Percentiles rank a stretch among this genome's conserved stretches.
phyloP scores from a whole-genome alignment of 1,140 invertebrate species.

The Trichogramma pretiosum region DNA sequence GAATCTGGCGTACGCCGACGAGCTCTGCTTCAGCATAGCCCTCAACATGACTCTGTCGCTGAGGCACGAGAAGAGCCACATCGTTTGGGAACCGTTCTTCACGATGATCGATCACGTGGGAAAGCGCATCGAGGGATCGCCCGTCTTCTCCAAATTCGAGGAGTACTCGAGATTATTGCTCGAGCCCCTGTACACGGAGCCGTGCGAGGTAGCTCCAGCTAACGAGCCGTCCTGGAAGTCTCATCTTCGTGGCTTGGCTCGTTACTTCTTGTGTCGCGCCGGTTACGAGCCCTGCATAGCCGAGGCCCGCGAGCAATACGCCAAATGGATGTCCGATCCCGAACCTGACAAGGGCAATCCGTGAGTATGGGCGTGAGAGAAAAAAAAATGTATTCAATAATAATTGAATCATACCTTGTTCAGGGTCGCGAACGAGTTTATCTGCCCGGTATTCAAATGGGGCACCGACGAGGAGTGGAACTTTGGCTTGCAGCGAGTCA shows the following conservation, averaged over 20 bases:
- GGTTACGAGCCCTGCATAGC: conserved; percentile 63
- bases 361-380: conserved; percentile 49
- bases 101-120: conserved; percentile 71
- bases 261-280: conserved; percentile 60
- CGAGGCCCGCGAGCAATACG: conserved; percentile 56
- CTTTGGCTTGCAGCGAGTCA: conserved; percentile 63
- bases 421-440: conserved; percentile 61
- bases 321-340: conserved; percentile 56
- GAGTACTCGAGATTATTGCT: conserved; percentile 27
- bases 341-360: conserved; percentile 64
- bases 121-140: conserved; percentile 55
- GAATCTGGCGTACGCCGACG: conserved; percentile 70
- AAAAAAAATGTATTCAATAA: neutral
- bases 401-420: neutral
- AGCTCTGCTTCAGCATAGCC: conserved; percentile 59
- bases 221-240: conserved; percentile 52
- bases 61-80: conserved; percentile 57
- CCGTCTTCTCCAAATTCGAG: conserved; percentile 56
- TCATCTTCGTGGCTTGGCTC: conserved; percentile 52
- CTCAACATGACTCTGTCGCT: conserved; percentile 69
- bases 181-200: conserved; percentile 57
- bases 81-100: conserved; percentile 70
- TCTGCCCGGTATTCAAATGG: conserved; percentile 70
- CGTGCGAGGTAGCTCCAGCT: conserved; percentile 45
- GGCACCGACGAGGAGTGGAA: conserved; percentile 68